These are phyloP conservation scores for Propithecus perrieri DNA, from an alignment of 2,797 vertebrate species.

Conservation along the genomic window DNA sequence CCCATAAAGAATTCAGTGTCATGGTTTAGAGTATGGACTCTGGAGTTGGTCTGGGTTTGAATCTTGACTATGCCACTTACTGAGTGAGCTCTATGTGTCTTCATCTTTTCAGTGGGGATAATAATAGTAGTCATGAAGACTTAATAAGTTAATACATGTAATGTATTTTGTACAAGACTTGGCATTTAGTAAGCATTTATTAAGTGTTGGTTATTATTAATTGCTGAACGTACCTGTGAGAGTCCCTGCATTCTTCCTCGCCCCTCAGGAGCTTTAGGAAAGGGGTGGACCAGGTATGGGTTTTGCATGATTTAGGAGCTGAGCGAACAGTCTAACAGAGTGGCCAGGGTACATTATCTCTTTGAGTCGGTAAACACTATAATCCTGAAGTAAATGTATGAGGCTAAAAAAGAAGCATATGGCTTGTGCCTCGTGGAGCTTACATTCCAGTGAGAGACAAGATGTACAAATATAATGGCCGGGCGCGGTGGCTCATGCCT, in stretches of 20 bases:
- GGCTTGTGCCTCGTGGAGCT: not conserved
- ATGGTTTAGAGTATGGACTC: not conserved
- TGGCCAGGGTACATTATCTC: not conserved
- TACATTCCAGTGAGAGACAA: not conserved
- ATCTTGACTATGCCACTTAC: not conserved
- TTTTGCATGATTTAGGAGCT: not conserved
- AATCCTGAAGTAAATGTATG: not conserved
- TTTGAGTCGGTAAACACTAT: conserved; percentile 23
- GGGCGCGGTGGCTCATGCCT: no score
- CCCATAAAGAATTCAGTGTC: not conserved
- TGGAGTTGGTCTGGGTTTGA: conserved; percentile 10
- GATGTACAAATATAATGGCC: not conserved
- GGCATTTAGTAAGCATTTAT: conserved; percentile 47
- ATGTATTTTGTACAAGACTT: conserved; percentile 47
- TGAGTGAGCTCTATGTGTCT: conserved; percentile 13
- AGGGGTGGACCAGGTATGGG: not conserved
- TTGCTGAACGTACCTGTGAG: not conserved
- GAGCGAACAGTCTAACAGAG: conserved; percentile 13
- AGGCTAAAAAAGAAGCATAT: not conserved
- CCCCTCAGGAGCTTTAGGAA: conserved; percentile 16
- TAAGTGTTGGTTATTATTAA: conserved; percentile 56
- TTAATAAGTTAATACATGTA: conserved; percentile 47
- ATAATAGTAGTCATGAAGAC: conserved; percentile 44
- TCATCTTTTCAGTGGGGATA: conserved; percentile 8
- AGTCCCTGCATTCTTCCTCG: not conserved